Conservation (phyloP, 2,888 invertebrate genomes). For the Drosophila demipolita region DNA sequence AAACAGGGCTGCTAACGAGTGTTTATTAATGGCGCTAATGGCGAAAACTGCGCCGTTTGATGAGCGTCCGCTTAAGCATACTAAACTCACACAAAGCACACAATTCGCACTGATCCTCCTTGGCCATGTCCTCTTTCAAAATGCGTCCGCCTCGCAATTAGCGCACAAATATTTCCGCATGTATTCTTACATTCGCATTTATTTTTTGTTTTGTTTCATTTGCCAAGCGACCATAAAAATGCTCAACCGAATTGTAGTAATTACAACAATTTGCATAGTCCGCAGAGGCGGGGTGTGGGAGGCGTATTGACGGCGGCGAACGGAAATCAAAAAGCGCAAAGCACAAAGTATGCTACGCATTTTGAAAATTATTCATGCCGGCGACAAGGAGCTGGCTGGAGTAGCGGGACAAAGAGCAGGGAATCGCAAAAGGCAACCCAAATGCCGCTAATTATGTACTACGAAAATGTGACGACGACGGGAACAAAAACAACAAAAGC, state of each 20-base stretch:
- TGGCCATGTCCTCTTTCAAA: conserved; percentile 25
- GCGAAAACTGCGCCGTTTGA: conserved; percentile 72
- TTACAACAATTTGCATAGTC: conserved; percentile 80
- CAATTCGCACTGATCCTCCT: conserved; percentile 4
- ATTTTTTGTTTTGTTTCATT: conserved; percentile 21
- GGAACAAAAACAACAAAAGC: conserved; percentile 35
- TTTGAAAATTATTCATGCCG: conserved; percentile 77
- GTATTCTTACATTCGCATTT: conserved; percentile 41
- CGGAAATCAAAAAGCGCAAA: conserved; percentile 80
- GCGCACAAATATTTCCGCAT: conserved; percentile 79
- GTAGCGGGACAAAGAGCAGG: neutral
- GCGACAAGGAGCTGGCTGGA: conserved; percentile 5
- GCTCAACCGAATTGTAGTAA: conserved; percentile 81
- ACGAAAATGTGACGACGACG: conserved; percentile 75
- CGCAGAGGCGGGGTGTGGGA: conserved; percentile 4
- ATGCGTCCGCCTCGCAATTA: conserved; percentile 72
- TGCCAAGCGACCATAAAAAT: conserved; percentile 74
- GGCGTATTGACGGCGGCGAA: conserved; percentile 13
- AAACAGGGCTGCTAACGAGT: conserved; percentile 67
- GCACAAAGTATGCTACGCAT: conserved; percentile 78
- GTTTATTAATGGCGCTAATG: conserved; percentile 80
- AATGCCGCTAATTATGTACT: conserved; percentile 79
- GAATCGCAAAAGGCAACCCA: conserved; percentile 36
- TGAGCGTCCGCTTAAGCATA: conserved; percentile 68
- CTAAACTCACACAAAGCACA: conserved; percentile 49